A percentile compares a stretch with the other conserved stretches of the same genome.
Conservation (phyloP, 2,888 invertebrate species). For the Papilio elwesi region DNA sequence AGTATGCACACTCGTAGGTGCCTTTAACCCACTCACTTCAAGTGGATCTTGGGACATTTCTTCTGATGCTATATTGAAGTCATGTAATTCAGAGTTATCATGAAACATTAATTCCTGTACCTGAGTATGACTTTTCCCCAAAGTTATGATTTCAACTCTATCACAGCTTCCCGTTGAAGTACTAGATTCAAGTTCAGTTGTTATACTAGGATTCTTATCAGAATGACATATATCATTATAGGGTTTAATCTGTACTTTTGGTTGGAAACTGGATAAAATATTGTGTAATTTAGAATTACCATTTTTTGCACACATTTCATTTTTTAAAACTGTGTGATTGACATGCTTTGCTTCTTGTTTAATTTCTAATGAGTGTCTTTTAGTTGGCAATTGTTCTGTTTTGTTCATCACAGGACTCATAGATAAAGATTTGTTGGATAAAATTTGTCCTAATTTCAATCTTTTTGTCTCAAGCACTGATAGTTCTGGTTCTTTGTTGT, state of each 20-base stretch:
- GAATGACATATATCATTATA: conserved; percentile 64
- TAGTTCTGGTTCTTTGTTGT: conserved; percentile 66
- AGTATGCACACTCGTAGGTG: conserved; percentile 47
- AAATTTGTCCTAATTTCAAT: conserved; percentile 74
- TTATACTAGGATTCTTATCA: conserved; percentile 60
- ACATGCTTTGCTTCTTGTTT: conserved; percentile 61
- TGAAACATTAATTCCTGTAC: conserved; percentile 76
- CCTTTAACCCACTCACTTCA: conserved; percentile 64
- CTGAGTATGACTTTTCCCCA: conserved; percentile 65
- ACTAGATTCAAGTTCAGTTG: conserved; percentile 66
- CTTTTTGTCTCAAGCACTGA: conserved; percentile 71
- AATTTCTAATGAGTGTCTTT: conserved; percentile 58
- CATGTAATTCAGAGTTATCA: conserved; percentile 72
- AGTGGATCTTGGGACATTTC: conserved; percentile 77
- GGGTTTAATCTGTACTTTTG: conserved; percentile 68
- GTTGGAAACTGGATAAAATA: conserved; percentile 76
- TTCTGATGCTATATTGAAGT: conserved; percentile 64
- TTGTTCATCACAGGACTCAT: conserved; percentile 67
- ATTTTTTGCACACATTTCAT: conserved; percentile 79
- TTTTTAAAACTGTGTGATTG: conserved; percentile 71
- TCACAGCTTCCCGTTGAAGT: conserved; percentile 71
- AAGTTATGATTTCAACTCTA: conserved; percentile 57
- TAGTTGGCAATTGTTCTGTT: conserved; percentile 56
- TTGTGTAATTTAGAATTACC: conserved; percentile 81
- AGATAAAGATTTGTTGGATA: conserved; percentile 71